Percentiles rank a stretch among this genome's conserved stretches.
Evolutionary conservation across 35 echinoderm and acorn worm species (phyloP).

Genomic region (Ophiothrix spiculata): DNA sequence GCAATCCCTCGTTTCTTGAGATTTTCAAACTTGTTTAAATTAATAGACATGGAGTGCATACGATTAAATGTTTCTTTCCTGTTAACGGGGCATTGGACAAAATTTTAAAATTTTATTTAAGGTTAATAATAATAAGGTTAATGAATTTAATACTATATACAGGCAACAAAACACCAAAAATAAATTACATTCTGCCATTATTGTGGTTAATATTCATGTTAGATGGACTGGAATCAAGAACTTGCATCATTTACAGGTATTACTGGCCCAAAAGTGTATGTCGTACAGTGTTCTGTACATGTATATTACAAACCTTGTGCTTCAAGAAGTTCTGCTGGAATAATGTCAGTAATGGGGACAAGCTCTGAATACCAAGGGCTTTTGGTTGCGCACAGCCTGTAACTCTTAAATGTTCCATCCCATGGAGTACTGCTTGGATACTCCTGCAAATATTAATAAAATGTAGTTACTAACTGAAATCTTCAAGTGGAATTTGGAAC

Average conservation of each 20-base stretch:
- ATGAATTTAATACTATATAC: background rate
- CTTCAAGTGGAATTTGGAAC: no score
- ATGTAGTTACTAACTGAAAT: no score
- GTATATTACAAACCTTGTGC: background rate
- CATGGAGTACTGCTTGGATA: background rate
- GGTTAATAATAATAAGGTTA: no score
- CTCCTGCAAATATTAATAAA: background rate
- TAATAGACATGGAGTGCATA: background rate
- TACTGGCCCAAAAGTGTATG: background rate
- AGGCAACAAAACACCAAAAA: background rate
- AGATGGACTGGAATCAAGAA: background rate
- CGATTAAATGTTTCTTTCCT: background rate
- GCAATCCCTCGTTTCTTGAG: no score
- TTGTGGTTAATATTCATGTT: background rate
- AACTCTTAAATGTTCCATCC: background rate
- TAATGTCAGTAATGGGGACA: background rate
- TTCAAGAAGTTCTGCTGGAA: background rate
- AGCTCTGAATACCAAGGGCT: background rate
- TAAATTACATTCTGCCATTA: background rate
- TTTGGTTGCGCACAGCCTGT: background rate
- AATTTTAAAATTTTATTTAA: no score
- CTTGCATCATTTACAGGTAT: background rate
- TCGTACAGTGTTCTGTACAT: no score
- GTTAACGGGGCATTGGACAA: no score
- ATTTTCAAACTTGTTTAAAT: no score